Evolutionary conservation across 2,888 invertebrate species (phyloP).

Genomic region (Aelia acuminata): DNA sequence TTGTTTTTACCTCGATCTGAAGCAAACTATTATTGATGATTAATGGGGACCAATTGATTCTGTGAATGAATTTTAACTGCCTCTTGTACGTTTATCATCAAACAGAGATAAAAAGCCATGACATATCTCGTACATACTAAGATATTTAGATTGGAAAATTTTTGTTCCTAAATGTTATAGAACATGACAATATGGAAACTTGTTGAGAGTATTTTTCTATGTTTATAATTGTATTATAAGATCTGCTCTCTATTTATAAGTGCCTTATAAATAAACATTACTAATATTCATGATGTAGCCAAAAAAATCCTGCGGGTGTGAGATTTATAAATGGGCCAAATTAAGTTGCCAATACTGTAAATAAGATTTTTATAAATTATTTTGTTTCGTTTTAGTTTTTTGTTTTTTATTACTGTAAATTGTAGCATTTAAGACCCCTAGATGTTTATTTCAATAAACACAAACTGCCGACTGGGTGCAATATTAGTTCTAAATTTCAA

Average conservation of each 20-base stretch:
- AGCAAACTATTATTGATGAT: neutral
- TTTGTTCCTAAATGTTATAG: conserved; percentile 33
- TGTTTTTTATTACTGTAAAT: conserved; percentile 61
- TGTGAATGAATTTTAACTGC: neutral
- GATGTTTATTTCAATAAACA: conserved; percentile 58
- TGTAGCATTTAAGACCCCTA: conserved; percentile 57
- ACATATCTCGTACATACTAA: conserved; percentile 21
- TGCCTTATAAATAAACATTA: conserved; percentile 36
- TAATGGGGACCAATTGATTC: neutral
- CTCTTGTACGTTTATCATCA: neutral
- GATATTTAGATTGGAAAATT: conserved; percentile 39
- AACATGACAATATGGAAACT: conserved; percentile 24
- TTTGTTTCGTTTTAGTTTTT: conserved; percentile 37
- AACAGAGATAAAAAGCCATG: conserved; percentile 14
- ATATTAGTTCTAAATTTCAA: conserved; percentile 65
- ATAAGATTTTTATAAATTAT: conserved; percentile 59
- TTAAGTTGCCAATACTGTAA: conserved; percentile 58
- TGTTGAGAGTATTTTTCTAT: conserved; percentile 47
- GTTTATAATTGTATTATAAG: conserved; percentile 33
- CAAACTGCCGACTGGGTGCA: conserved; percentile 65
- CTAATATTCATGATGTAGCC: conserved; percentile 52
- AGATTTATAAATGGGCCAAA: conserved; percentile 58
- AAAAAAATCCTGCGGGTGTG: conserved; percentile 43
- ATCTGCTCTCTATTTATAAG: conserved; percentile 52
- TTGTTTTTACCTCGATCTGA: neutral